Evolutionary conservation across 2,888 invertebrate species (phyloP).

Genomic region (Ferdinandea cuprea): DNA sequence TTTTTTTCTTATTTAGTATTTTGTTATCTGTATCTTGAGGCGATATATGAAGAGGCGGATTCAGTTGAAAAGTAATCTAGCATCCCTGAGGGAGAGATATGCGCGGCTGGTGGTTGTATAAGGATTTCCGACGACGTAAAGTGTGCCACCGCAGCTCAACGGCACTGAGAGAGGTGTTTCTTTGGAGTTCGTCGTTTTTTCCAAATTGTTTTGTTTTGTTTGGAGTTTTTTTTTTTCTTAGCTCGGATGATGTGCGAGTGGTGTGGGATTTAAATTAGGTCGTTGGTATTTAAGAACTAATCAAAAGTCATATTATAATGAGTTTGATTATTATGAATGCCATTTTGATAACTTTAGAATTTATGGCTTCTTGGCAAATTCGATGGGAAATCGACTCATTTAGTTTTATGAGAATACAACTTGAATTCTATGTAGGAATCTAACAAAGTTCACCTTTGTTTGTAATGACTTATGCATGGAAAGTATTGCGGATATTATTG

Average conservation of each 20-base stretch:
- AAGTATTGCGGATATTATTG: too few relatives aligned
- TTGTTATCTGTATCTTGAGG: constrained; percentile 47
- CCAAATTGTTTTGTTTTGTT: constrained; percentile 2
- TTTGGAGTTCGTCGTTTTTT: constrained; percentile 49
- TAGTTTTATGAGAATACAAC: too few relatives aligned
- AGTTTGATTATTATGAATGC: too few relatives aligned
- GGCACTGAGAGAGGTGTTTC: constrained; percentile 61
- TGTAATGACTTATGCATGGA: too few relatives aligned
- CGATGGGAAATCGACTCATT: too few relatives aligned
- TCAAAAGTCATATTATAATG: constrained; percentile 37
- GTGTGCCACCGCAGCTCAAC: constrained; percentile 69
- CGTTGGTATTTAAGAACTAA: constrained; percentile 69
- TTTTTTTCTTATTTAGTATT: constrained; percentile 35
- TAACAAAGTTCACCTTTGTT: too few relatives aligned
- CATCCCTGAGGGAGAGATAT: constrained; percentile 67
- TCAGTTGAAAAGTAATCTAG: constrained; percentile 79
- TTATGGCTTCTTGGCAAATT: too few relatives aligned
- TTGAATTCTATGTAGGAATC: too few relatives aligned
- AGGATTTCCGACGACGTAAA: constrained; percentile 56
- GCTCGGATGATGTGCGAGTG: constrained; percentile 14
- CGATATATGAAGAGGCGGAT: constrained; percentile 76
- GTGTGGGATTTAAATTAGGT: constrained; percentile 69
- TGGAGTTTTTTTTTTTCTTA: background rate
- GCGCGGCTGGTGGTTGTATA: constrained; percentile 53
- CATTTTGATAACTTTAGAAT: too few relatives aligned